Evolutionary conservation across 2,797 vertebrate species (phyloP), one percentile per base, ranked within the genome.

Genomic region (Perodicticus potto): DNA sequence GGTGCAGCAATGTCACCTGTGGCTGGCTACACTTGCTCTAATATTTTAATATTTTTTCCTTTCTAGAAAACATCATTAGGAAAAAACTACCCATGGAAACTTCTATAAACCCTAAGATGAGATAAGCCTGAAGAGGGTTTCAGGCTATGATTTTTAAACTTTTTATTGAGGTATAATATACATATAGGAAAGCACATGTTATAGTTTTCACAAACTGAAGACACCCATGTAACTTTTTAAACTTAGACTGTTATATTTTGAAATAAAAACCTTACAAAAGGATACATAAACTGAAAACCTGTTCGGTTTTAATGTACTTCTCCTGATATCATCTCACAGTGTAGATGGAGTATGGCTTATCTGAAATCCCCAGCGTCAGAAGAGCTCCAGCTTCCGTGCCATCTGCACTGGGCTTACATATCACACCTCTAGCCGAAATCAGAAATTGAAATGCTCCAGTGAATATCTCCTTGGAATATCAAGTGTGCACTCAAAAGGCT

Each of bases 221-320:
- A 83, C 14, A 80, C 7, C 37, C 7, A 34, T 10, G 37, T 65
- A 91, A 17, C 59, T 29, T 73, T 63, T 65, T 96, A 57, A 83
- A 40, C 43, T 25, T 78, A 27, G 63, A 37, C 43, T 78, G 10
- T 32, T 45, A 72, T 49, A 83, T 73, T 49, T 72, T 78, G 25
- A 87, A 83, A 87, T 78, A 72, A 82, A 96, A 91, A 78, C 17
- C 20, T 90, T 43, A 65, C 81, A 73, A 91, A 87, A 73, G 17
- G 20, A 78, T 53, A 90, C 0, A 83, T 12, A 34, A 84, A 40
- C 27, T 57, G 9, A 37, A 87, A 82, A 87, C 40, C 59, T n/a
- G 3, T 27, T 91, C 9, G 6, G 20, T 53, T 83, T 72, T 45
- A 80, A 81, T 34, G 25, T 40, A 83, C 70, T 63, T 76, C 23